Percentiles rank a stretch among this genome's conserved stretches.
phyloP scores from a whole-genome alignment of 2,113 vertebrate genomes.

The Hippoglossus stenolepis region DNA sequence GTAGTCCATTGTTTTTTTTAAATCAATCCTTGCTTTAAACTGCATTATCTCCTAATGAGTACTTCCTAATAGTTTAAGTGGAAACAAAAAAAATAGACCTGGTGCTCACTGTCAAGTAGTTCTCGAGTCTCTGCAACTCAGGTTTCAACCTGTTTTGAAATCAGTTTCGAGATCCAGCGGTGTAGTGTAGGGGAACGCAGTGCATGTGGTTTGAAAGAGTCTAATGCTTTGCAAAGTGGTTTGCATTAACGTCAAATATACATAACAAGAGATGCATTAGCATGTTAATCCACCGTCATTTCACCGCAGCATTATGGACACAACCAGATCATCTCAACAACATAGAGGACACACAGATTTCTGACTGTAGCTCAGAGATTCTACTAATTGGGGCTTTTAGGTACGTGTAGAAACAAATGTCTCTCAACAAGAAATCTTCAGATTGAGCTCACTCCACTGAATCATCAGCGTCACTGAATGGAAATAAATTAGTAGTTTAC shows the following conservation, averaged over 20 bases:
- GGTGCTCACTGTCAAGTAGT: background rate
- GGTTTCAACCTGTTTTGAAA: background rate
- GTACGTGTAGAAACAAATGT: background rate
- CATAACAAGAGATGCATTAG: background rate
- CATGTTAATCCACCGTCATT: background rate
- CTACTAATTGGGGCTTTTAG: background rate
- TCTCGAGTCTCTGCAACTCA: background rate
- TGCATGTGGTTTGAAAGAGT: background rate
- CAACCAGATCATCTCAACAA: background rate
- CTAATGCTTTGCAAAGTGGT: background rate
- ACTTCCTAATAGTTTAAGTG: constrained; percentile 39
- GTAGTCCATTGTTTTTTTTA: constrained; percentile 22
- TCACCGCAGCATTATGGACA: background rate
- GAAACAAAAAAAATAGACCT: constrained; percentile 31
- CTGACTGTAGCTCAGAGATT: background rate
- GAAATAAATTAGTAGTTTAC: background rate
- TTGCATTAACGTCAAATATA: background rate
- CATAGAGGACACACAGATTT: background rate
- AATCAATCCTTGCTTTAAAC: constrained; percentile 49
- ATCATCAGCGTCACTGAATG: background rate
- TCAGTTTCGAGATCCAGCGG: background rate
- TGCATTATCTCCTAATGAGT: constrained; percentile 62
- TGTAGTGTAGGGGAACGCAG: too few species aligned
- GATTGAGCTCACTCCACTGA: background rate
- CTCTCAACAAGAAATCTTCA: background rate